These are phyloP conservation scores for Rhagoletis zephyria DNA, from an alignment of 1,140 invertebrate species.

Conservation along the genomic window DNA sequence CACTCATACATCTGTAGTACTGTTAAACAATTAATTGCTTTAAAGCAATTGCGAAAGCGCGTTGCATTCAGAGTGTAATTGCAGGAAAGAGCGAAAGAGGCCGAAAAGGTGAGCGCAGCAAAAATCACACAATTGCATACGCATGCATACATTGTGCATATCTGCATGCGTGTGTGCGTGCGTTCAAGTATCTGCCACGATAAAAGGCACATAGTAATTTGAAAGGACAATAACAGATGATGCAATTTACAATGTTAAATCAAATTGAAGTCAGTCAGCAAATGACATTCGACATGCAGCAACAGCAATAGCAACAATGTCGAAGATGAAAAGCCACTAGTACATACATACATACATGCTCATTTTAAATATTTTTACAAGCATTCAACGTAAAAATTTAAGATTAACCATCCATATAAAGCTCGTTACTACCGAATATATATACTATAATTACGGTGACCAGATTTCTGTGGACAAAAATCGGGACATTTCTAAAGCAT, in stretches of 20 bases:
- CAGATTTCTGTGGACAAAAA: too few species aligned
- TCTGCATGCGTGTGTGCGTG: not conserved
- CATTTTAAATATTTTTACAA: not conserved
- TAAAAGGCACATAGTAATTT: conserved; percentile 18
- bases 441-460: too few species aligned
- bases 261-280: conserved; percentile 42
- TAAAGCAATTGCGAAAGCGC: conserved; percentile 30
- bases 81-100: conserved; percentile 41
- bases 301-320: not conserved
- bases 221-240: conserved; percentile 43
- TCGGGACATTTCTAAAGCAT: too few species aligned
- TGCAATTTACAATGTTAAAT: conserved; percentile 45
- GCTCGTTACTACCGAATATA: conserved; percentile 7
- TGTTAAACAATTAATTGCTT: conserved; percentile 36
- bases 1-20: not conserved
- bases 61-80: conserved; percentile 19
- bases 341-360: too few species aligned
- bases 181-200: not conserved
- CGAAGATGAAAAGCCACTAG: not conserved
- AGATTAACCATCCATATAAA: conserved; percentile 17
- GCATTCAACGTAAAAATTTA: not conserved
- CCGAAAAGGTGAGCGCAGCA: conserved; percentile 31
- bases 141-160: not conserved
- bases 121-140: not conserved
- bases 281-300: not conserved